These are phyloP conservation scores for Leptopterna dolabrata DNA, from an alignment of 2,888 invertebrate species.

Conservation along the genomic window DNA sequence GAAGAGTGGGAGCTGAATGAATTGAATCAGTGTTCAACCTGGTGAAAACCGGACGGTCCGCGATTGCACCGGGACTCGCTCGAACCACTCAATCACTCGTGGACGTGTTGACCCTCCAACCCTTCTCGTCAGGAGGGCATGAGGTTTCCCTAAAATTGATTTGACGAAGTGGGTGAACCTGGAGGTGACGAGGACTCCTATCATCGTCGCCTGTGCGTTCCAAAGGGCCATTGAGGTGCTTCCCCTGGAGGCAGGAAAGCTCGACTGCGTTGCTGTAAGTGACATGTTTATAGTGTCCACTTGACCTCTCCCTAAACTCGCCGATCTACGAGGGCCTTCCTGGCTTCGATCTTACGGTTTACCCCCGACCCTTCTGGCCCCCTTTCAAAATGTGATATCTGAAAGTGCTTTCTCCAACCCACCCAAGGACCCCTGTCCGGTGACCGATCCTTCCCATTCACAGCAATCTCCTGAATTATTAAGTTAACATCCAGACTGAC, in stretches of 20 bases:
- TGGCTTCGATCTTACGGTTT: conserved; percentile 27
- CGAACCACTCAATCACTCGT: not conserved
- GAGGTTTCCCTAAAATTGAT: conserved; percentile 39
- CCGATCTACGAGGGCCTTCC: conserved; percentile 39
- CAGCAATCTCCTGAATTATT: not conserved
- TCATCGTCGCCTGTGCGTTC: not conserved
- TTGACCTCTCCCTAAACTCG: conserved; percentile 44
- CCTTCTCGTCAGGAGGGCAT: not conserved
- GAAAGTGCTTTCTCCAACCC: not conserved
- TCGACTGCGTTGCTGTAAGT: not conserved
- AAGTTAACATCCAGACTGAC: not conserved
- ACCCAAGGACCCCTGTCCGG: not conserved
- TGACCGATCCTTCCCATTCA: not conserved
- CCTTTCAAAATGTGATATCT: conserved; percentile 37
- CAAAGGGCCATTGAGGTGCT: conserved; percentile 4
- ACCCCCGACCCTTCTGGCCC: not conserved
- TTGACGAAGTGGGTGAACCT: conserved; percentile 40
- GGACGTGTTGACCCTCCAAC: not conserved
- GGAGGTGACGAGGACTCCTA: conserved; percentile 44
- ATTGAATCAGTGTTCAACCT: not conserved
- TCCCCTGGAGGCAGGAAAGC: not conserved
- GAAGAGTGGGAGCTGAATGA: not conserved
- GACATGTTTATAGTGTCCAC: conserved; percentile 54
- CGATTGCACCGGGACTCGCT: not conserved
- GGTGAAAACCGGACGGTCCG: not conserved